Base-by-base conservation (phyloP, 1,140 invertebrate species). In the Pseudomyrmex pallidus region DNA sequence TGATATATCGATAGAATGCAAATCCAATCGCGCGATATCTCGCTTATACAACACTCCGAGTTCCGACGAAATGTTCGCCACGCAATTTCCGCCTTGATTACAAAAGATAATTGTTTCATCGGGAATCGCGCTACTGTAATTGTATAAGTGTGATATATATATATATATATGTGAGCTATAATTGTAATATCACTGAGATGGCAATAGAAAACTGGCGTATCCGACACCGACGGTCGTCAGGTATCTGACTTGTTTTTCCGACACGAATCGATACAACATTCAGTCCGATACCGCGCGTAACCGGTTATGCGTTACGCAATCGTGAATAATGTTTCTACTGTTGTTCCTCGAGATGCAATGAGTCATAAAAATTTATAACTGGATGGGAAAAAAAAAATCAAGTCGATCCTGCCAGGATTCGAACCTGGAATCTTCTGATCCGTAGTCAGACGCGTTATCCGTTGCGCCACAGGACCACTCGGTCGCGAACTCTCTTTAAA, bases 401-500 rank as follows among this genome's bases (percentile, higher is more conserved):
- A 83, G 0, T 56, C 95, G 95, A 97, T 96, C 96, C 95, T 97
- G 97, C 96, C 96, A 97, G 96, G 97, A 97, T 97, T 97, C 96
- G 96, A 97, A 97, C 96, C 97, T 97, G 96, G 96, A 97, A 97
- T 97, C 96, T 97, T 97, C 96, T 97, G 97, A 97, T 97, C 96
- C 97, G 96, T 97, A 97, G 97, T 97, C 96, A 97, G 96, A 97
- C 96, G 97, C 97, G 97, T 97, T 97, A 97, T 97, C 97, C 97
- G 95, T 97, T 97, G 97, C 97, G 97, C 97, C 97, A 97, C 97
- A 97, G 95, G 96, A 96, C 97, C 97, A 12, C 3, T 2, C 17
- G 4, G 2, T 50, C 25, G 5, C n/a, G 2, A 61, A 17, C 15
- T 3, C 4, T 1, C 48, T 72, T 61, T 62, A 77, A 54, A 74